Base-by-base conservation (phyloP, 1,140 invertebrate species). In the Drosophila eugracilis region DNA sequence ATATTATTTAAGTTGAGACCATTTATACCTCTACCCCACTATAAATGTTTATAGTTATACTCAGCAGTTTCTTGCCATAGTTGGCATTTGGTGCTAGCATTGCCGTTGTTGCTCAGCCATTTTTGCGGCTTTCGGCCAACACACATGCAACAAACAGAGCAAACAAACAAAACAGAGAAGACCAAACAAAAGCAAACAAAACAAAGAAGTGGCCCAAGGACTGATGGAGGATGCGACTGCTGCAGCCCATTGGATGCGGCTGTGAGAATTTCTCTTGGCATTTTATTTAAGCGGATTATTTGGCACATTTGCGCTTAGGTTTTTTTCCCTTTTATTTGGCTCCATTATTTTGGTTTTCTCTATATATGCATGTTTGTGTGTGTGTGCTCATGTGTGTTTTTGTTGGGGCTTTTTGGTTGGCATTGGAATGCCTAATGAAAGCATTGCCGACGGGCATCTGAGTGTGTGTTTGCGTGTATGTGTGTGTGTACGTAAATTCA, bases 261-360 rank as follows among this genome's bases (percentile, higher is more conserved):
- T 66, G 41, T 44, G 45, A 59, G 63, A 78, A 88, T 78, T 81
- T 86, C 78, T 72, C 60, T 63, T 78, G 53, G 57, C 54, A 83
- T 88, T 86, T 86, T 88, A 75, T 88, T 83, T 86, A 86, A 86
- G 83, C 83, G 78, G 83, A 86, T 86, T 86, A 86, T 86, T 86
- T 86, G 78, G 81, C 83, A 88, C 83, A 78, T 85, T 85, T 85
- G 76, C 72, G 81, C 81, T 73, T 59, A 41, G 21, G 45, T 81
- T 49, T 72, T 62, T 79, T 71, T 22, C 37, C 37, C 50, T 37
- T 57, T 49, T 42, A 52, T 17, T 21, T 59, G 17, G 45, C 24
- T 22, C 42, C 54, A 49, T 59, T 57, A 72, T 44, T 72, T 49
- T 63, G 14, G 41, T 14, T 36, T 12, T 44, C 19, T 45, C 41